Conservation (phyloP, 2,113 vertebrate species). For the Leptobrachium ailaonicum region DNA sequence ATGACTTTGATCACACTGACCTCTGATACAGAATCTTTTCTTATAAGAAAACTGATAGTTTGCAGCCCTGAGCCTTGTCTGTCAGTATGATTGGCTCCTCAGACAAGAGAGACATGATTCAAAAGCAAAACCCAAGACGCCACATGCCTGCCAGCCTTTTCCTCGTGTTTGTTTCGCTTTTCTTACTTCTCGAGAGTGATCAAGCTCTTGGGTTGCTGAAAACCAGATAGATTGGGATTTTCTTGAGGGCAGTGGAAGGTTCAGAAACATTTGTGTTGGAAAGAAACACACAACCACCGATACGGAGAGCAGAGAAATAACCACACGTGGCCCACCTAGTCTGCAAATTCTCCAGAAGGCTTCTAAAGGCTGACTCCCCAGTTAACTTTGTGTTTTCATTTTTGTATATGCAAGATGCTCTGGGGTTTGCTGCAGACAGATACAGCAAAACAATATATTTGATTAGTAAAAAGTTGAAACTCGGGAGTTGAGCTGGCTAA, state of each 20-base stretch:
- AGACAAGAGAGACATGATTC: conserved; percentile 47
- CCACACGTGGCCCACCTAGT: conserved; percentile 5
- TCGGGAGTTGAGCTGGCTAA: neutral
- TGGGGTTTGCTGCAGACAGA: neutral
- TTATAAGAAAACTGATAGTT: conserved; percentile 35
- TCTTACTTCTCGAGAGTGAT: conserved; percentile 46
- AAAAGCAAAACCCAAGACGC: conserved; percentile 42
- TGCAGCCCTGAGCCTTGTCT: conserved; percentile 42
- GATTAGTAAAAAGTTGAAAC: neutral
- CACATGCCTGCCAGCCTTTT: conserved; percentile 38
- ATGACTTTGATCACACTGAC: conserved; percentile 43
- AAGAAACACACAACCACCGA: conserved; percentile 12
- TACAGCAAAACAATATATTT: neutral
- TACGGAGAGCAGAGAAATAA: neutral
- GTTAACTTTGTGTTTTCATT: conserved; percentile 3
- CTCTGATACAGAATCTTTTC: conserved; percentile 42
- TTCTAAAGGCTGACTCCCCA: neutral
- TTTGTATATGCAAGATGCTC: conserved; percentile 6
- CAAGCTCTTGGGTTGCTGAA: conserved; percentile 46
- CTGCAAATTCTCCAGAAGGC: neutral
- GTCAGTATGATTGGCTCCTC: conserved; percentile 45
- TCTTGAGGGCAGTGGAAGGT: conserved; percentile 39
- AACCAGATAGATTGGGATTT: conserved; percentile 30
- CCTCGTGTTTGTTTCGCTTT: conserved; percentile 41
- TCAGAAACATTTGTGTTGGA: conserved; percentile 20